Evolutionary conservation across 2,113 vertebrate species (phyloP).

Genomic region (Etia nguti): DNA sequence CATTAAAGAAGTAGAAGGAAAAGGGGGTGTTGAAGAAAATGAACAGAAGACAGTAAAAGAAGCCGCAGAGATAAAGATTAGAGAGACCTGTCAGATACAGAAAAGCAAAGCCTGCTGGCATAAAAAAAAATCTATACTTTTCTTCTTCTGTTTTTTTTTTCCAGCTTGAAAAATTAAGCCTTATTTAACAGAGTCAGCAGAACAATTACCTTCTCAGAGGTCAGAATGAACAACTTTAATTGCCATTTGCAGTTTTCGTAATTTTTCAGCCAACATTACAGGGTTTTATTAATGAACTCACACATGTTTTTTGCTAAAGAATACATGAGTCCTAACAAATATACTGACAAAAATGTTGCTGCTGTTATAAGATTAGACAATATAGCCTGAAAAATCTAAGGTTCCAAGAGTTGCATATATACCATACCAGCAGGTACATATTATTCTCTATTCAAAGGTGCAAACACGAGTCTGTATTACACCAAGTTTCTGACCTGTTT

Average conservation of each 20-base stretch:
- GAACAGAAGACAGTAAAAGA: background rate
- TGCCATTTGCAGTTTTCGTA: background rate
- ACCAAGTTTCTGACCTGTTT: background rate
- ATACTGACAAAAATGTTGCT: background rate
- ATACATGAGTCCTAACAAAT: background rate
- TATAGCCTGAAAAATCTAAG: background rate
- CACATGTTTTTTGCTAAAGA: background rate
- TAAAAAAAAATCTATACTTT: background rate
- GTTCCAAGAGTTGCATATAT: background rate
- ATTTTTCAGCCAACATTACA: background rate
- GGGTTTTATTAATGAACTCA: background rate
- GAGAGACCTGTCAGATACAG: background rate
- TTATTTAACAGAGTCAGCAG: background rate
- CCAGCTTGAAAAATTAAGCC: background rate
- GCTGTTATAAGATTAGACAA: background rate
- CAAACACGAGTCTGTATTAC: background rate
- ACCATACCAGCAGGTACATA: background rate
- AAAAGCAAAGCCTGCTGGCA: background rate
- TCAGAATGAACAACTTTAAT: background rate
- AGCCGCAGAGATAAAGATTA: background rate
- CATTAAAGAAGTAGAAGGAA: background rate
- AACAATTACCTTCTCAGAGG: background rate
- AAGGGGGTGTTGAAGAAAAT: background rate
- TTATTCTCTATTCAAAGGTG: background rate
- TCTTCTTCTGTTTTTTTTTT: background rate